Conservation (phyloP, 1,140 invertebrate species). For the Forficula auricularia region DNA sequence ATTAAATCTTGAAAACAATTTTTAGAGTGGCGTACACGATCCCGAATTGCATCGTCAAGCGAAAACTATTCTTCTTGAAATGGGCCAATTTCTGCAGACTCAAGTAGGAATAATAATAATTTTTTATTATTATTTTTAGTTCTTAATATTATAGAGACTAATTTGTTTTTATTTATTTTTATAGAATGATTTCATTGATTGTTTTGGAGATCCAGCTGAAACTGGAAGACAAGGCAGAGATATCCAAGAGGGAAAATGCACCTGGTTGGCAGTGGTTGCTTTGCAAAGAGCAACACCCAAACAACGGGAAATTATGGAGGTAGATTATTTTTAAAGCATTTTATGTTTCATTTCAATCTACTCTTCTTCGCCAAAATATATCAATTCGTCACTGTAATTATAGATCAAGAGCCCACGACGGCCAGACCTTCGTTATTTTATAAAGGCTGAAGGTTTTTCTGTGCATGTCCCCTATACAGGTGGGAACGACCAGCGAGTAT, state of each 20-base stretch:
- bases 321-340: too few relatives aligned
- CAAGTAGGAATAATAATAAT: slow-evolving; percentile 36
- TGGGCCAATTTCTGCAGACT: slow-evolving; percentile 95
- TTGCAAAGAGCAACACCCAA: slow-evolving; percentile 54
- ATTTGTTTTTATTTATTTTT: slow-evolving; percentile 21
- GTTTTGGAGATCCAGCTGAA: slow-evolving; percentile 66
- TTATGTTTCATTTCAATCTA: too few relatives aligned
- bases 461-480: too few relatives aligned
- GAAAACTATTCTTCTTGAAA: slow-evolving; percentile 74
- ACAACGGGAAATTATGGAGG: slow-evolving; percentile 58
- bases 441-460: too few relatives aligned
- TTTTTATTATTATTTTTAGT: slow-evolving; percentile 2
- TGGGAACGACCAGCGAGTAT: too few relatives aligned
- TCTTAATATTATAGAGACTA: too few relatives aligned
- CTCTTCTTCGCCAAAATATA: too few relatives aligned
- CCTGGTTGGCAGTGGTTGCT: slow-evolving; percentile 83
- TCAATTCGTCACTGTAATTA: too few relatives aligned
- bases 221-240: slow-evolving; percentile 85
- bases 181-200: slow-evolving; percentile 89
- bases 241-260: slow-evolving; percentile 89
- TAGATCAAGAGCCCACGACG: too few relatives aligned
- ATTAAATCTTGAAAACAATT: neutral
- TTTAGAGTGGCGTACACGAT: slow-evolving; percentile 51
- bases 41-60: slow-evolving; percentile 64
- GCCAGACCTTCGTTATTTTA: too few relatives aligned